These are phyloP conservation scores for Spodoptera exigua DNA, from an alignment of 2,888 invertebrate genomes.

Conservation along the genomic window DNA sequence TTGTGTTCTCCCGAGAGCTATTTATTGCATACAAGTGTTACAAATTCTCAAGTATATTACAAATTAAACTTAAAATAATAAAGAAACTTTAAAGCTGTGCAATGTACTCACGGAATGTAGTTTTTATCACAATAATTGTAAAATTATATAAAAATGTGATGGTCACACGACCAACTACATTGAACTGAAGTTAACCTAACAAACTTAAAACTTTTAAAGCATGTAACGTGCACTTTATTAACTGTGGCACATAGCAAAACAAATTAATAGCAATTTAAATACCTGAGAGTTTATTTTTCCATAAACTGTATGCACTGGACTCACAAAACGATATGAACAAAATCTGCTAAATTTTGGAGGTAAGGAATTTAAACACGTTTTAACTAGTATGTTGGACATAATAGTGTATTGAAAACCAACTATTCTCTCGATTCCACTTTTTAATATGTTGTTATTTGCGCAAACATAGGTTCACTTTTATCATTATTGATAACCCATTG, in stretches of 20 bases:
- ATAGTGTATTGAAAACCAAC: slow-evolving; percentile 56
- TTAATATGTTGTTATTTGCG: slow-evolving; percentile 65
- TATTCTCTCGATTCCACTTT: slow-evolving; percentile 53
- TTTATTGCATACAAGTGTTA: slow-evolving; percentile 56
- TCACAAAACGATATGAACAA: slow-evolving; percentile 56
- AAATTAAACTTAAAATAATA: slow-evolving; percentile 2
- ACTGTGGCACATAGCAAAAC: slow-evolving; percentile 29
- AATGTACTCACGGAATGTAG: slow-evolving; percentile 42
- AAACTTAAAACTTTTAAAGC: slow-evolving; percentile 17
- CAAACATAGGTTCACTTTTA: slow-evolving; percentile 68
- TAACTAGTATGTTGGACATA: slow-evolving; percentile 75
- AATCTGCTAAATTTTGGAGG: slow-evolving; percentile 61
- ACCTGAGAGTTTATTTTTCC: slow-evolving; percentile 77
- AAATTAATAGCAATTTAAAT: slow-evolving; percentile 49
- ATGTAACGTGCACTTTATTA: slow-evolving; percentile 11
- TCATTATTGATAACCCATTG: slow-evolving; percentile 83
- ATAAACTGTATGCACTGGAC: slow-evolving; percentile 62
- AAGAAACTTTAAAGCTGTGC: no score
- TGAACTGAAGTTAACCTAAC: slow-evolving; percentile 41
- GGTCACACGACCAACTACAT: neutral
- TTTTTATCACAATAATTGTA: slow-evolving; percentile 2
- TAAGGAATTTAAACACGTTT: slow-evolving; percentile 66
- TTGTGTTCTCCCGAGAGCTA: slow-evolving; percentile 50
- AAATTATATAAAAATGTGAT: slow-evolving; percentile 1
- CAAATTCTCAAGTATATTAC: no score